Evolutionary conservation across 2,797 vertebrate species (phyloP).

Genomic region (Lemur catta): DNA sequence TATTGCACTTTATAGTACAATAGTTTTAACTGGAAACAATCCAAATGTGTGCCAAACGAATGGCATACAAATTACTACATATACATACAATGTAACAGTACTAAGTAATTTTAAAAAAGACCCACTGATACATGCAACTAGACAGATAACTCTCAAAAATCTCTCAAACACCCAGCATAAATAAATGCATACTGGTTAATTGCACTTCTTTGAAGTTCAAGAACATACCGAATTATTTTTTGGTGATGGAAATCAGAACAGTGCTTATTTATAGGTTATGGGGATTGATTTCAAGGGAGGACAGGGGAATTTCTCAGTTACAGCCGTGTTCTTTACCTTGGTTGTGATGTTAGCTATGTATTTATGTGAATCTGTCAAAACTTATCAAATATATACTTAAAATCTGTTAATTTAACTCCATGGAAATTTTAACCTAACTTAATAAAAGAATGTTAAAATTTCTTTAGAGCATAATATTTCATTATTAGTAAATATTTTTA

Average conservation of each 20-base stretch:
- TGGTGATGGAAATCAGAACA: not conserved
- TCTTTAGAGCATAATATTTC: not conserved
- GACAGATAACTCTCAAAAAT: not conserved
- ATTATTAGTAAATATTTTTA: not conserved
- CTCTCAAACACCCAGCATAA: not conserved
- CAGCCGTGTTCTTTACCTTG: not conserved
- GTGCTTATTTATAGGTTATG: not conserved
- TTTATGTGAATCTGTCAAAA: not conserved
- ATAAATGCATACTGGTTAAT: not conserved
- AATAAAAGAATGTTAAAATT: not conserved
- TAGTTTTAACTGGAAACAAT: not conserved
- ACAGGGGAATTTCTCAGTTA: not conserved
- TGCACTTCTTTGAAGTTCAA: not conserved
- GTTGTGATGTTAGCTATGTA: not conserved
- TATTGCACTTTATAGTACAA: not conserved
- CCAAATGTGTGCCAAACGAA: not conserved
- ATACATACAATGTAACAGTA: not conserved
- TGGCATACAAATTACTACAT: not conserved
- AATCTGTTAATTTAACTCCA: not conserved
- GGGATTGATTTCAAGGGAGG: fast-evolving
- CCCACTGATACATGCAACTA: not conserved
- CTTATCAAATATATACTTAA: not conserved
- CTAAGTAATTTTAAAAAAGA: not conserved
- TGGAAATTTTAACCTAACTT: not conserved
- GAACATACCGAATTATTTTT: not conserved